Percentiles rank a stretch among this genome's conserved stretches.
These are phyloP conservation scores for Diprion similis DNA, from an alignment of 1,140 invertebrate genomes.

Conservation along the genomic window DNA sequence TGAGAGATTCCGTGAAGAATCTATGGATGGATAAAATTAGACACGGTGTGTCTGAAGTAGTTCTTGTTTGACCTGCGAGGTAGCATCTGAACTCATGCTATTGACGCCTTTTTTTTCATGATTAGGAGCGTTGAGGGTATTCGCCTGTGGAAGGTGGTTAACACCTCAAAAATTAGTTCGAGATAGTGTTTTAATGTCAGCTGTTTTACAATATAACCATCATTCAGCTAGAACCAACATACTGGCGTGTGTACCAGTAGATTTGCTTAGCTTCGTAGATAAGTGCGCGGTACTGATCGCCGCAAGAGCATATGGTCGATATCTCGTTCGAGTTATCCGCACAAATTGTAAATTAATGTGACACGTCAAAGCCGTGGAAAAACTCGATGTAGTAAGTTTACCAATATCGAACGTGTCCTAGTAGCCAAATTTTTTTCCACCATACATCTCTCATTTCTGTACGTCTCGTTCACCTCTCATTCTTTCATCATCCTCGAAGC, in stretches of 20 bases:
- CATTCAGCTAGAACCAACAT: background rate
- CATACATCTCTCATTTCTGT: background rate
- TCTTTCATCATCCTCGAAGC: background rate
- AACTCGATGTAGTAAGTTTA: constrained; percentile 43
- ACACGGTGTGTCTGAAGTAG: too few species aligned
- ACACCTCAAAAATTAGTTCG: background rate
- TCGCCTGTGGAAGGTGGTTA: background rate
- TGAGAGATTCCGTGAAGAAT: too few species aligned
- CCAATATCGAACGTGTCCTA: constrained; percentile 51
- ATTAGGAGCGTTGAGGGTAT: background rate
- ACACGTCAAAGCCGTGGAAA: constrained; percentile 26
- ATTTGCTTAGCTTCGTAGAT: background rate
- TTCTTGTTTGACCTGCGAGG: too few species aligned
- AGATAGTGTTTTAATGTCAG: background rate
- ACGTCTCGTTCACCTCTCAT: background rate
- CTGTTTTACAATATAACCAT: constrained; percentile 2
- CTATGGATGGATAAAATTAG: too few species aligned
- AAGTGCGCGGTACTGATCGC: background rate
- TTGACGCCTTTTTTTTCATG: background rate
- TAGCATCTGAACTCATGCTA: too few species aligned
- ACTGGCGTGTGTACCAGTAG: background rate
- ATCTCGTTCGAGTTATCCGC: constrained; percentile 32
- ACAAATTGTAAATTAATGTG: constrained; percentile 53
- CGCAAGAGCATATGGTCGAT: constrained; percentile 36
- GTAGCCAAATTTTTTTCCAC: constrained; percentile 28